These are phyloP conservation scores for Microcaecilia unicolor DNA, from an alignment of 2,797 vertebrate genomes.

Conservation along the genomic window DNA sequence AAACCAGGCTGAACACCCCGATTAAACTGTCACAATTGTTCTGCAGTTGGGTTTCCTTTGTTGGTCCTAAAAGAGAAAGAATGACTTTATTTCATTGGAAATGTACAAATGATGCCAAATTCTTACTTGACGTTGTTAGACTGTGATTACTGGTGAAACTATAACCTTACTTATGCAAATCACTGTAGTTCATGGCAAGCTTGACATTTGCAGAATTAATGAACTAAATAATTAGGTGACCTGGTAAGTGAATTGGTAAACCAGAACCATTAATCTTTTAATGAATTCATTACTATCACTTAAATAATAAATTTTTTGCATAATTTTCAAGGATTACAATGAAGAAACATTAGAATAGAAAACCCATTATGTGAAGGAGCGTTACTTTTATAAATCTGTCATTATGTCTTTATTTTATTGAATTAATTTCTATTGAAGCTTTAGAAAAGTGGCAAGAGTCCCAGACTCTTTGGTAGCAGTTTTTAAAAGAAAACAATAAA, in stretches of 20 bases:
- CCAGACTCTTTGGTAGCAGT: conserved; percentile 24
- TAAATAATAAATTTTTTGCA: conserved; percentile 54
- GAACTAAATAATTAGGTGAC: conserved; percentile 95
- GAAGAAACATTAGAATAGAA: conserved; percentile 57
- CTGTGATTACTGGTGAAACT: conserved; percentile 31
- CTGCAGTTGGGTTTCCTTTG: conserved; percentile 12
- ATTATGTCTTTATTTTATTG: conserved; percentile 53
- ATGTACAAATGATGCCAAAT: conserved; percentile 39
- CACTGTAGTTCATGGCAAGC: conserved; percentile 67
- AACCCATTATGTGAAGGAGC: conserved; percentile 47
- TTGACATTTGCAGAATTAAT: conserved; percentile 93
- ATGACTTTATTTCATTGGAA: conserved; percentile 17
- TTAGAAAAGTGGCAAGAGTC: conserved; percentile 43
- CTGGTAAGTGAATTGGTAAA: conserved; percentile 87
- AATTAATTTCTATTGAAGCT: conserved; percentile 46
- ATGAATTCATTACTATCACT: conserved; percentile 57
- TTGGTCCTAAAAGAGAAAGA: not conserved
- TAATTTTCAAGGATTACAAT: conserved; percentile 50
- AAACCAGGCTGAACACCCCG: conserved; percentile 3
- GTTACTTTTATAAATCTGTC: conserved; percentile 55
- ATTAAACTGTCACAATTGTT: conserved; percentile 2
- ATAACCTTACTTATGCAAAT: conserved; percentile 75
- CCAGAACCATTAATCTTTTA: conserved; percentile 65
- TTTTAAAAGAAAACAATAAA: conserved; percentile 28
- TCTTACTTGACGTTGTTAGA: conserved; percentile 38